Evolutionary conservation across 2,797 vertebrate species (phyloP).

Genomic region (Enteromius mattozi): DNA sequence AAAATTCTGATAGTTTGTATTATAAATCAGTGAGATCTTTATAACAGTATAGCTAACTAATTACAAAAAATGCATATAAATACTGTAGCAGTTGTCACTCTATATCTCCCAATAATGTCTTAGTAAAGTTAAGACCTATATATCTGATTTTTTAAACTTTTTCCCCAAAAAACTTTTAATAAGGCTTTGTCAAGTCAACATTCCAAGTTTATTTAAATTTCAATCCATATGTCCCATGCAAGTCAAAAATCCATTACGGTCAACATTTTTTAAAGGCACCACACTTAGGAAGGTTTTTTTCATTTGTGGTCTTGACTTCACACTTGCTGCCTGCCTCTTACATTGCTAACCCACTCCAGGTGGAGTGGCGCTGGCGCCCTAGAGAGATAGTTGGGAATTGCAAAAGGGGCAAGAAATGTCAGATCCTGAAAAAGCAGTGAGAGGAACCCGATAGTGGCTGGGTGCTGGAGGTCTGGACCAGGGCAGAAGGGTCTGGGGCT

Average conservation of each 20-base stretch:
- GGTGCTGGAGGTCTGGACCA: constrained; percentile 41
- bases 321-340: constrained; percentile 21
- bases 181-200: neutral
- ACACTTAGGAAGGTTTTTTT: neutral
- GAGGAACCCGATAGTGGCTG: constrained; percentile 61
- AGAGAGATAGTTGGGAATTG: constrained; percentile 30
- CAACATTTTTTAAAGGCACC: neutral
- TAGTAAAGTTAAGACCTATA: neutral
- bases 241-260: neutral
- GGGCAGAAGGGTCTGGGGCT: constrained; percentile 59
- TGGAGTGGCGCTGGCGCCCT: constrained; percentile 5
- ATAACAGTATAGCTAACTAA: neutral
- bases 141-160: neutral
- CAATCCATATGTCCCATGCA: neutral
- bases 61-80: neutral
- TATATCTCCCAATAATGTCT: neutral
- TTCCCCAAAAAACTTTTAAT: neutral
- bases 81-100: neutral
- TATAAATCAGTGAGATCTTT: neutral
- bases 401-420: constrained; percentile 39
- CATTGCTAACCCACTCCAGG: constrained; percentile 47
- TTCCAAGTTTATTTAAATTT: neutral
- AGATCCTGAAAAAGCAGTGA: constrained; percentile 50
- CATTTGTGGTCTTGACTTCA: constrained; percentile 24
- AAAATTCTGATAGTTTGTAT: neutral